phyloP scores from a whole-genome alignment of 2,113 vertebrate genomes.

The Platichthys flesus region DNA sequence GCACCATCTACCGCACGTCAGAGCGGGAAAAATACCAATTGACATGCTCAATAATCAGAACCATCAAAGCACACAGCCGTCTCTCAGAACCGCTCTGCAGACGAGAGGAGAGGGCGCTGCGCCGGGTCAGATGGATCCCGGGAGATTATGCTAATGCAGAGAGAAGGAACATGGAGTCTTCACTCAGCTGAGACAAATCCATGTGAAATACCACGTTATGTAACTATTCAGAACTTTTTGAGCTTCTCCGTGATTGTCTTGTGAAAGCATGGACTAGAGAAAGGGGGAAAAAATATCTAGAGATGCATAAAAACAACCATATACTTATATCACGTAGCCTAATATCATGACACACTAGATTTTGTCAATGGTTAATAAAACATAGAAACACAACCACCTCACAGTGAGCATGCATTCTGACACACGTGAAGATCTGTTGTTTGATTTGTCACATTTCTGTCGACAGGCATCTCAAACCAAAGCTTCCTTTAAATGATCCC shows the following conservation, averaged over 20 bases:
- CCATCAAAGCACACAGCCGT: slow-evolving; percentile 57
- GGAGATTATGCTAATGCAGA: slow-evolving; percentile 73
- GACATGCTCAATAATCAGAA: slow-evolving; percentile 61
- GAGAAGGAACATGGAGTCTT: slow-evolving; percentile 62
- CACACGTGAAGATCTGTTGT: background rate
- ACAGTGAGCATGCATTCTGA: background rate
- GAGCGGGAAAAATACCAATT: slow-evolving; percentile 47
- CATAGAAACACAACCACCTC: background rate
- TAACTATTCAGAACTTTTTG: slow-evolving; percentile 54
- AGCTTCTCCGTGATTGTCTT: slow-evolving; percentile 49
- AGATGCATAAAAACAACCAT: too few relatives aligned
- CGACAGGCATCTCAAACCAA: background rate
- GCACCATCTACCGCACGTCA: slow-evolving; percentile 35
- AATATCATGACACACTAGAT: too few relatives aligned
- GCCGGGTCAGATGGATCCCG: slow-evolving; percentile 69
- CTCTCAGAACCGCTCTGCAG: slow-evolving; percentile 49
- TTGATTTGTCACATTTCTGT: slow-evolving; percentile 2
- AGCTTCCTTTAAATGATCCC: slow-evolving; percentile 7
- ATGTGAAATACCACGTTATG: slow-evolving; percentile 52
- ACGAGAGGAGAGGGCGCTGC: slow-evolving; percentile 55
- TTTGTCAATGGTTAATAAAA: too few relatives aligned
- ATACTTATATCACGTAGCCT: too few relatives aligned
- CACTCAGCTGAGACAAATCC: slow-evolving; percentile 74
- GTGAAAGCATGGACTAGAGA: slow-evolving; percentile 32
- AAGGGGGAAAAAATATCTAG: too few relatives aligned